These are phyloP conservation scores for Pterophyllum scalare DNA, from an alignment of 2,113 vertebrate species.

Conservation along the genomic window DNA sequence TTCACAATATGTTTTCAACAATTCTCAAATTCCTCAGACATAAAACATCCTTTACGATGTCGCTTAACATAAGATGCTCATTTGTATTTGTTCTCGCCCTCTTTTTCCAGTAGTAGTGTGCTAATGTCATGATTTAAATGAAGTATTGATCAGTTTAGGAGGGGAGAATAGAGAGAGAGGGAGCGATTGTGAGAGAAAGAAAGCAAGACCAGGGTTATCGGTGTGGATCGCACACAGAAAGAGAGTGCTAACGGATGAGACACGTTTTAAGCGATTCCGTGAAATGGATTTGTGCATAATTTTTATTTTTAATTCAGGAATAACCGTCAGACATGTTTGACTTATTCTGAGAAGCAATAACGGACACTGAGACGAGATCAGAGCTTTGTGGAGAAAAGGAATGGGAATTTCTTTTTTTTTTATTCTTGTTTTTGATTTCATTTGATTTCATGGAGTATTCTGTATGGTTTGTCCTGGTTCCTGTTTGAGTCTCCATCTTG, in stretches of 20 bases:
- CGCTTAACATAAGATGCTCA: slow-evolving; percentile 41
- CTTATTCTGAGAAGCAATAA: slow-evolving; percentile 47
- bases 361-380: slow-evolving; percentile 51
- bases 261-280: slow-evolving; percentile 76
- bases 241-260: slow-evolving; percentile 81
- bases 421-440: slow-evolving; percentile 47
- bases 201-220: slow-evolving; percentile 86
- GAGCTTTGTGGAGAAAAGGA: slow-evolving; percentile 52
- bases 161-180: slow-evolving; percentile 87
- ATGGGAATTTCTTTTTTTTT: slow-evolving; percentile 51
- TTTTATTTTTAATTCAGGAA: slow-evolving; percentile 69
- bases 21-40: slow-evolving; percentile 26
- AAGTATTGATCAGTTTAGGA: slow-evolving; percentile 90
- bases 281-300: slow-evolving; percentile 73
- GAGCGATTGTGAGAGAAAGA: slow-evolving; percentile 86
- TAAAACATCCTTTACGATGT: slow-evolving; percentile 40
- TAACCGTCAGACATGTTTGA: slow-evolving; percentile 55
- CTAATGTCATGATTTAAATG: slow-evolving; percentile 90
- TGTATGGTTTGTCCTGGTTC: slow-evolving; percentile 44
- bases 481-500: slow-evolving; percentile 70
- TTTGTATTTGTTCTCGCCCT: slow-evolving; percentile 67
- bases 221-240: slow-evolving; percentile 85
- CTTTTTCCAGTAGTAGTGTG: slow-evolving; percentile 80
- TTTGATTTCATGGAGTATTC: slow-evolving; percentile 68
- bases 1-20: slow-evolving; percentile 47